These are phyloP conservation scores for Ardeotis arabs DNA, from an alignment of 2,113 vertebrate genomes.

Conservation along the genomic window DNA sequence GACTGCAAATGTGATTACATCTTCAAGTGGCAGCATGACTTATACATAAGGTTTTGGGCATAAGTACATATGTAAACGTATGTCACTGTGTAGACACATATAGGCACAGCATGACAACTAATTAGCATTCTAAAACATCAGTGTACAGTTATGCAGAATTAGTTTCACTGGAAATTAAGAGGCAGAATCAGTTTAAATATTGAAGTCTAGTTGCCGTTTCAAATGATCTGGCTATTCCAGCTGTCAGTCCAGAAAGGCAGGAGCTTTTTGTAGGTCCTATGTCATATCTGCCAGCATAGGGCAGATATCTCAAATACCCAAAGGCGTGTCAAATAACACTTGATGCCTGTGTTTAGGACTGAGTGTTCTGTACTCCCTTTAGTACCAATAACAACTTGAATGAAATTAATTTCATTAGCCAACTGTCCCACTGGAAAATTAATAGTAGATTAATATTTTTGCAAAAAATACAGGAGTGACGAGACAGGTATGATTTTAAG, in stretches of 20 bases:
- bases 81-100: background rate
- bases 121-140: background rate
- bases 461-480: background rate
- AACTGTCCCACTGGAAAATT: background rate
- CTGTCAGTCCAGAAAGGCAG: constrained; percentile 12
- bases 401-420: background rate
- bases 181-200: background rate
- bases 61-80: background rate
- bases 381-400: background rate
- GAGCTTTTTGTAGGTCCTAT: constrained; percentile 36
- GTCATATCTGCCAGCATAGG: background rate
- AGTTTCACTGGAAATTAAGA: background rate
- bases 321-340: constrained; percentile 8
- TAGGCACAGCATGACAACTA: background rate
- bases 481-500: background rate
- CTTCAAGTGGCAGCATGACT: background rate
- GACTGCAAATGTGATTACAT: background rate
- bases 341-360: constrained; percentile 2
- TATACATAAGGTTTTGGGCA: background rate
- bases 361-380: constrained; percentile 1
- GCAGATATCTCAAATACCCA: background rate
- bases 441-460: background rate
- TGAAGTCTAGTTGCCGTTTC: background rate
- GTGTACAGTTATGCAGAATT: background rate
- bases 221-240: background rate